Percentiles rank a stretch among this genome's conserved stretches.
phyloP scores from a whole-genome alignment of 2,797 vertebrate species.

The Philypnodon macrostomus region DNA sequence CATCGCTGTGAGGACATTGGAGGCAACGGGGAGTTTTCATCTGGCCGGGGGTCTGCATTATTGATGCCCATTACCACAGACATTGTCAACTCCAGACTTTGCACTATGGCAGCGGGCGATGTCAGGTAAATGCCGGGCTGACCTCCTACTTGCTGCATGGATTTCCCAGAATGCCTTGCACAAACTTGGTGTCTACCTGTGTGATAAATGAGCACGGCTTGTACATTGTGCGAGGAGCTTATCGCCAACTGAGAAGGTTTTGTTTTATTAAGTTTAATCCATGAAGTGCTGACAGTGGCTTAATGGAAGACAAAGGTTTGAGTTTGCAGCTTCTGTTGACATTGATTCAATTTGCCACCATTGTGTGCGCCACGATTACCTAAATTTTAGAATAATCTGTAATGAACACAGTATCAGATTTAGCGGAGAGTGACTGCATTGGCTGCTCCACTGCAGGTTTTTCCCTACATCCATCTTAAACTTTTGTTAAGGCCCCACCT shows the following conservation, averaged over 20 bases:
- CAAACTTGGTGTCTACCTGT: constrained; percentile 50
- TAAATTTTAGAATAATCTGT: constrained; percentile 34
- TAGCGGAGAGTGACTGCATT: background rate
- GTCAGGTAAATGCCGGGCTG: constrained; percentile 68
- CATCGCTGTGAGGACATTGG: constrained; percentile 33
- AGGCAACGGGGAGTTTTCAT: constrained; percentile 58
- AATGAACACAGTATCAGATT: constrained; percentile 27
- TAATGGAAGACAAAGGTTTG: constrained; percentile 31
- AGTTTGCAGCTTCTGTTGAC: constrained; percentile 34
- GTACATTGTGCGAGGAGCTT: constrained; percentile 37
- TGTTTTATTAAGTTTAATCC: constrained; percentile 52
- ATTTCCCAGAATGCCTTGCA: constrained; percentile 48
- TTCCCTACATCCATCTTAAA: constrained; percentile 28
- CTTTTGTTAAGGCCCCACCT: constrained; percentile 44
- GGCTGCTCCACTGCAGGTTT: constrained; percentile 13
- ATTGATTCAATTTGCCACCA: constrained; percentile 40
- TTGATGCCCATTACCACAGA: constrained; percentile 74
- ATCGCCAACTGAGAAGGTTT: constrained; percentile 47
- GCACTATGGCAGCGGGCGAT: constrained; percentile 46
- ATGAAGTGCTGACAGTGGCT: constrained; percentile 28
- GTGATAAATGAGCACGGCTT: constrained; percentile 63
- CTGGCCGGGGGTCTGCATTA: constrained; percentile 65
- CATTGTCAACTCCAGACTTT: constrained; percentile 60
- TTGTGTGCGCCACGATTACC: constrained; percentile 22
- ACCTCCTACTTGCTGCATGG: constrained; percentile 52